A percentile compares a stretch with the other conserved stretches of the same genome.
Evolutionary conservation across 2,113 vertebrate species (phyloP).

Genomic region (Theristicus caerulescens): DNA sequence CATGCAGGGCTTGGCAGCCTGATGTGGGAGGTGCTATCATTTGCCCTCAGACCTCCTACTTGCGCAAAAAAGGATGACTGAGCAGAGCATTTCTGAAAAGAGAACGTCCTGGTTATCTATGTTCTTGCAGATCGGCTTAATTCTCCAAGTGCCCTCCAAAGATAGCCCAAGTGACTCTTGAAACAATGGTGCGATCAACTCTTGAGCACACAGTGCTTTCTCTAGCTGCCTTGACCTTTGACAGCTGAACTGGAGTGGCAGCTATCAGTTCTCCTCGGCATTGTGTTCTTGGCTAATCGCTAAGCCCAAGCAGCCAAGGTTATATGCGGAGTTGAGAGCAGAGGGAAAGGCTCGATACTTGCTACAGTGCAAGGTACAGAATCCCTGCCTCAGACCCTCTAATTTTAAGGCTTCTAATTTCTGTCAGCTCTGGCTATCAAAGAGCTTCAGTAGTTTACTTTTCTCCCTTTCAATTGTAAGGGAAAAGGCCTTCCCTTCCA

Average conservation of each 20-base stretch:
- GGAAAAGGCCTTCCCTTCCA: background rate
- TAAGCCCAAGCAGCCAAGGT: background rate
- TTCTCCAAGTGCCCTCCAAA: background rate
- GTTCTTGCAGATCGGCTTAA: background rate
- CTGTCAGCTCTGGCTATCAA: background rate
- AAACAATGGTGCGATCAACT: background rate
- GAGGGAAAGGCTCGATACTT: background rate
- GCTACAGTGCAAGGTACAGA: background rate
- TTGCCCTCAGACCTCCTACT: background rate
- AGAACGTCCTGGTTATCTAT: background rate
- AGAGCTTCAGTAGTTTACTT: background rate
- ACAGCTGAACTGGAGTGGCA: background rate
- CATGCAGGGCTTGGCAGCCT: background rate
- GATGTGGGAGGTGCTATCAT: background rate
- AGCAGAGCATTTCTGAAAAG: background rate
- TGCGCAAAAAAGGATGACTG: background rate
- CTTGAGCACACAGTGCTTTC: background rate
- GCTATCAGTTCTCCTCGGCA: background rate
- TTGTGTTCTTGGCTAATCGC: background rate
- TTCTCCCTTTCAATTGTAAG: background rate
- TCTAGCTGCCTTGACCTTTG: background rate
- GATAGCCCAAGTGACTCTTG: background rate
- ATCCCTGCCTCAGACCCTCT: background rate
- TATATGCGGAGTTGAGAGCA: background rate
- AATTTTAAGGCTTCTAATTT: background rate